These are phyloP conservation scores for Pedicia rivosa DNA, from an alignment of 2,888 invertebrate genomes.

Conservation along the genomic window DNA sequence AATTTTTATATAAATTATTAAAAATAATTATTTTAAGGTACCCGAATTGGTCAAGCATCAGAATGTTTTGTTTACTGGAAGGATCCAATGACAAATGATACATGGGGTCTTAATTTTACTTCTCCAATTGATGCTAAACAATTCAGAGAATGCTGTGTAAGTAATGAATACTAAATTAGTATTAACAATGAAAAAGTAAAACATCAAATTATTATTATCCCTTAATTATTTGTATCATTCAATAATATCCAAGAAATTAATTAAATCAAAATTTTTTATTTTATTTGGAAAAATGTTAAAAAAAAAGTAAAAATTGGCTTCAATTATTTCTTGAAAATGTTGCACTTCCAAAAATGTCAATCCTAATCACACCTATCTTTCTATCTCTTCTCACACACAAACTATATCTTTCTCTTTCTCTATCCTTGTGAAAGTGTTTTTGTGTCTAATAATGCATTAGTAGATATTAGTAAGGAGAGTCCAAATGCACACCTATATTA, in stretches of 20 bases:
- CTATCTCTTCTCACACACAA: too few species aligned
- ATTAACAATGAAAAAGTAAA: too few species aligned
- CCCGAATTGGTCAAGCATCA: conserved; percentile 91
- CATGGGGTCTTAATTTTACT: conserved; percentile 97
- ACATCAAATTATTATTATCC: too few species aligned
- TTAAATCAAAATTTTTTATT: not conserved
- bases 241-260: not conserved
- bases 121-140: conserved; percentile 95
- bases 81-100: conserved; percentile 91
- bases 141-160: conserved; percentile 93
- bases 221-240: too few species aligned
- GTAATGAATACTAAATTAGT: too few species aligned
- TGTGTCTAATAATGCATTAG: too few species aligned
- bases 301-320: not conserved
- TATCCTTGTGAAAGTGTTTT: too few species aligned
- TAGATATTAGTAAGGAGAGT: too few species aligned
- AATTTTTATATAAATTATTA: not conserved
- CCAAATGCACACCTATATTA: too few species aligned
- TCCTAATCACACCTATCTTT: not conserved
- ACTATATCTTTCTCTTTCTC: too few species aligned
- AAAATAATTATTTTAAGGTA: conserved; percentile 48
- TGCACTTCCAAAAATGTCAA: too few species aligned
- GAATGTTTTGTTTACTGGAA: conserved; percentile 99
- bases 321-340: not conserved
- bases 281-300: not conserved